Percentiles rank a stretch among this genome's conserved stretches.
Evolutionary conservation across 2,888 invertebrate species (phyloP).

Genomic region (Conus canariensis): DNA sequence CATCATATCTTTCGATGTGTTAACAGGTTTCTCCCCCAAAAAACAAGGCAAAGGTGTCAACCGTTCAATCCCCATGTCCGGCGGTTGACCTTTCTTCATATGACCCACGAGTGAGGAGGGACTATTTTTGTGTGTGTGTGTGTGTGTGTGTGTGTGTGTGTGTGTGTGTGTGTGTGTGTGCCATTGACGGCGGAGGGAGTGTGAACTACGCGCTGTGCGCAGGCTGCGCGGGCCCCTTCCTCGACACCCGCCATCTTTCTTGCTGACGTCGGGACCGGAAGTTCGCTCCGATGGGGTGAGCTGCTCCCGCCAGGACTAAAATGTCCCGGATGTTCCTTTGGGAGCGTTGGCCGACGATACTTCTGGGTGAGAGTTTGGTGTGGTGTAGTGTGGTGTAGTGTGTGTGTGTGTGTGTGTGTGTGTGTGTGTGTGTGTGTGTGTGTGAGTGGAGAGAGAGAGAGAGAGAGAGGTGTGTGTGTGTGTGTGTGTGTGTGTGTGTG

Average conservation of each 20-base stretch:
- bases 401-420: slow-evolving; percentile 21
- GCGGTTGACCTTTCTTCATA: no score
- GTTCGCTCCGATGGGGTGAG: slow-evolving; percentile 39
- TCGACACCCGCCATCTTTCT: neutral
- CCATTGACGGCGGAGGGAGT: neutral
- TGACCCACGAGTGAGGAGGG: no score
- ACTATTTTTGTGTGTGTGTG: no score
- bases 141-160: no score
- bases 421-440: slow-evolving; percentile 25
- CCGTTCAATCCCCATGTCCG: no score
- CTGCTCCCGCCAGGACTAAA: slow-evolving; percentile 39
- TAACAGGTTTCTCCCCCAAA: no score
- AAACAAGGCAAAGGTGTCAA: no score
- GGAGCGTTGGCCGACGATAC: slow-evolving; percentile 16
- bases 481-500: slow-evolving; percentile 3
- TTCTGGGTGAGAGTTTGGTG: slow-evolving; percentile 24
- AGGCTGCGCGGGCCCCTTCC: neutral
- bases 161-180: no score
- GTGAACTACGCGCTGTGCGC: no score
- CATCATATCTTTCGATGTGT: no score
- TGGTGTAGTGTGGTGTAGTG: neutral
- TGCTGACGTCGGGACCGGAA: slow-evolving; percentile 25
- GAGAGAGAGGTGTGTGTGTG: neutral
- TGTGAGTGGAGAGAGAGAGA: neutral
- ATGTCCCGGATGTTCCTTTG: slow-evolving; percentile 30